phyloP scores from a whole-genome alignment of 2,113 vertebrate species.

The Muscicapa adusta region DNA sequence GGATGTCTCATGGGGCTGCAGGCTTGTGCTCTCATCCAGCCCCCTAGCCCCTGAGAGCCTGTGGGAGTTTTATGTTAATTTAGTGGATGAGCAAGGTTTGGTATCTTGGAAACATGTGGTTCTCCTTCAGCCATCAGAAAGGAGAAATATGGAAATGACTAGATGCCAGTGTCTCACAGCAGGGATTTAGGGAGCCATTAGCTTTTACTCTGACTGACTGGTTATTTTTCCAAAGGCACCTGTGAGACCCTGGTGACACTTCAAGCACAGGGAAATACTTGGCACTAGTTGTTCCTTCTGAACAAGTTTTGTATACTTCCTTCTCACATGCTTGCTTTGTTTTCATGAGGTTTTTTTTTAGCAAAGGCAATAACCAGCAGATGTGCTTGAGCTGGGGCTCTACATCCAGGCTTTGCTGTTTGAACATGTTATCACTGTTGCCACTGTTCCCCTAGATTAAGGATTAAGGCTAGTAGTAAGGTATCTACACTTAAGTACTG shows the following conservation, averaged over 20 bases:
- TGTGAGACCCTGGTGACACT: neutral
- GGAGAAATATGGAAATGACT: neutral
- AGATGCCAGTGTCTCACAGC: neutral
- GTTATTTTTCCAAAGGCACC: neutral
- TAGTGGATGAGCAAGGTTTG: neutral
- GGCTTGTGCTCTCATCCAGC: neutral
- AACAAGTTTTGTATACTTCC: neutral
- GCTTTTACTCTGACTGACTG: neutral
- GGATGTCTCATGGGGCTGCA: fast-evolving
- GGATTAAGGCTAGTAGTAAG: neutral
- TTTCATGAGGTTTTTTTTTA: neutral
- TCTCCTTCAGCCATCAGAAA: neutral
- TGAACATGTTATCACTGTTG: neutral
- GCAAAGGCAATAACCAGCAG: neutral
- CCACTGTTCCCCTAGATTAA: neutral
- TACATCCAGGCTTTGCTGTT: neutral
- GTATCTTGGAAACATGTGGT: neutral
- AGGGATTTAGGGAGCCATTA: neutral
- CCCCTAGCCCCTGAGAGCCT: neutral
- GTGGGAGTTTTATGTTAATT: neutral
- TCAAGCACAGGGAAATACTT: neutral
- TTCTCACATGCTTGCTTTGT: neutral
- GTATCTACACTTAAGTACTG: neutral
- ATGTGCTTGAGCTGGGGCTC: fast-evolving
- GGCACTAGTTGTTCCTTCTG: neutral